Evolutionary conservation across 2,888 invertebrate species (phyloP), one percentile per base, ranked within the genome.

Genomic region (Orgyia antiqua): DNA sequence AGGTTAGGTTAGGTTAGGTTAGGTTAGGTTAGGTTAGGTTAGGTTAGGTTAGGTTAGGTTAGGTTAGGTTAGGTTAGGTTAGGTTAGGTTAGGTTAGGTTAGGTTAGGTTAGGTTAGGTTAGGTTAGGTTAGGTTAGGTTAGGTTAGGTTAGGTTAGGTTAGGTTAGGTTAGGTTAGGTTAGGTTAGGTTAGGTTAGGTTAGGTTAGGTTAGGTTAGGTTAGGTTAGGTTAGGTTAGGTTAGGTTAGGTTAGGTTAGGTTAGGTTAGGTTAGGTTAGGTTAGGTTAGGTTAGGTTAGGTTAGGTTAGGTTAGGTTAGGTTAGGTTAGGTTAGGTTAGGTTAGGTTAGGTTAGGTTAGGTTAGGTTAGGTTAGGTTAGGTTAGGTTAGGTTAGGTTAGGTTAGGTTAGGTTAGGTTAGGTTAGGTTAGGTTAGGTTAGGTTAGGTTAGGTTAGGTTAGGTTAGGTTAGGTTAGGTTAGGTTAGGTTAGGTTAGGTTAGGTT

Each of bases 11-110:
- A 36, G 33, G 33, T 36, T 33, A 33, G 36, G 35, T 33, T 33
- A 35, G 35, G 35, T 35, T 35, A 39, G 35, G 39, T 35, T 35
- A 35, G 35, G 35, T 33, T 33, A 35, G 35, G 35, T 33, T 35
- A 35, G 35, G 35, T 35, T 35, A 35, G 35, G 35, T 35, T 33
- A 35, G 35, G 39, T 32, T 31, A 34, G 38, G 38, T 34, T 31
- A 34, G 34, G 34, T 31, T 34, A 33, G 34, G 34, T 31, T 31
- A 33, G 33, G 34, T 31, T 31, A 34, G 38, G 34, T 31, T 31
- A 39, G 34, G 34, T 31, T 31, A 39, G 34, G 33, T 29, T 29
- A 36, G 32, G 32, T 29, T 29, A 36, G 32, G 32, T 29, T 29
- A 36, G 36, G 36, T 32, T 32, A 36, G 36, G 36, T 32, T 32